phyloP scores from a whole-genome alignment of 2,113 vertebrate genomes.

The Mesoclemmys tuberculata region DNA sequence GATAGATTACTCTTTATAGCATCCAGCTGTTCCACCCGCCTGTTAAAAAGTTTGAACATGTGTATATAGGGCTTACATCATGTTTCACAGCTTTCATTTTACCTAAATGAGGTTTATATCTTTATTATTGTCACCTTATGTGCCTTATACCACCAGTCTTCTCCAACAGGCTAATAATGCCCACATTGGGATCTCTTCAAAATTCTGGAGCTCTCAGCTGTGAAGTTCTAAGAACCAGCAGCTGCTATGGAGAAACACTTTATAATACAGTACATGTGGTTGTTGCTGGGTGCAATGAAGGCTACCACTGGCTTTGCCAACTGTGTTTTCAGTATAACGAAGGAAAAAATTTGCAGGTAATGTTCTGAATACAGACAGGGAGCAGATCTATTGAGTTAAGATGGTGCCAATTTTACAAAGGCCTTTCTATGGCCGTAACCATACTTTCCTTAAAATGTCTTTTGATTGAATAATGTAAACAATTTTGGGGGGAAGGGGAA shows the following conservation, averaged over 20 bases:
- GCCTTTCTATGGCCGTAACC: not conserved
- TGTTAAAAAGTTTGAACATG: fast-evolving
- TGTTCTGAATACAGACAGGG: not conserved
- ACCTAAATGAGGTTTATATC: not conserved
- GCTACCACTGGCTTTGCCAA: not conserved
- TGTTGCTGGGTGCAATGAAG: not conserved
- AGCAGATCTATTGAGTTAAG: not conserved
- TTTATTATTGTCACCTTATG: not conserved
- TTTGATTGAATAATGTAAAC: not conserved
- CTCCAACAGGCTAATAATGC: not conserved
- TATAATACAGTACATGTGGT: fast-evolving
- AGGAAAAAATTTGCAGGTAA: not conserved
- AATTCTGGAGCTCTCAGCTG: not conserved
- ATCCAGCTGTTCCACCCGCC: fast-evolving
- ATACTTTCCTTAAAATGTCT: not conserved
- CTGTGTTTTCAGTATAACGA: fast-evolving
- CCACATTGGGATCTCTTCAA: not conserved
- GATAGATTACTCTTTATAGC: fast-evolving
- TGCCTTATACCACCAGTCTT: not conserved
- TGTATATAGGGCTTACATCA: too few species aligned
- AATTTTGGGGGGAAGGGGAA: not conserved
- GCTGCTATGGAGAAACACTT: not conserved
- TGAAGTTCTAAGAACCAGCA: not conserved
- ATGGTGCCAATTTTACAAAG: not conserved
- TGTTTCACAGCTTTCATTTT: not conserved